Base-by-base conservation (phyloP, 2,797 vertebrate species). In the Triplophysa yarkandensis region DNA sequence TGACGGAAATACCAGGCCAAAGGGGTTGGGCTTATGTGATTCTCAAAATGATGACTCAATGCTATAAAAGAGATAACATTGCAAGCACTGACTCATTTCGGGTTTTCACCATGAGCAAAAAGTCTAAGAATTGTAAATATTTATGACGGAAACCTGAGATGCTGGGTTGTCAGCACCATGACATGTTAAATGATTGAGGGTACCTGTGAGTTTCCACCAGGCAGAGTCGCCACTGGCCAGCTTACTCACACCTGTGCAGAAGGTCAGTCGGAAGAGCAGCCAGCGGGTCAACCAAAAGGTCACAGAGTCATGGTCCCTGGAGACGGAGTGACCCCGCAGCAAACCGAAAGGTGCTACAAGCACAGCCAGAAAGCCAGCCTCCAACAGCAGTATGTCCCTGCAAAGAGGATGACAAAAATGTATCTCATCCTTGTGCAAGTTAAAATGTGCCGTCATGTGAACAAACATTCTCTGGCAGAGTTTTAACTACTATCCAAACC, bases 191-290 rank as follows among this genome's bases (percentile, higher is more conserved):
- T 44, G 0, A 65, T 14, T 55, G 3, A 16, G 58, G 39, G 14
- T 69, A 95, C 94, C 94, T 32, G 93, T 93, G 50, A 95, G 92
- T 13, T 91, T 90, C 92, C 94, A 95, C 94, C 94, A 95, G 0
- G 91, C 86, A 1, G 92, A 92, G 78, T 93, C 94, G 55, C 91
- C 91, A 80, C 92, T 94, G 62, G 84, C 93, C 71, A 95, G 88
- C 68, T 94, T 95, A 60, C 93, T 93, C 76, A 92, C 90, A 0
- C 94, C 94, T 0, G 92, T 94, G 71, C 91, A 89, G 1, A 95
- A 93, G 88, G 92, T 93, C 63, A 95, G 86, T n/a, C 94, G 90
- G 82, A 95, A 95, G 11, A 95, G 90, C 17, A 95, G 89, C 94
- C 94, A 95, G 44, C 94, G 93, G 27, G 87, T 80, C 2, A 92